phyloP scores from a whole-genome alignment of 2,113 vertebrate genomes.

The Vimba vimba region DNA sequence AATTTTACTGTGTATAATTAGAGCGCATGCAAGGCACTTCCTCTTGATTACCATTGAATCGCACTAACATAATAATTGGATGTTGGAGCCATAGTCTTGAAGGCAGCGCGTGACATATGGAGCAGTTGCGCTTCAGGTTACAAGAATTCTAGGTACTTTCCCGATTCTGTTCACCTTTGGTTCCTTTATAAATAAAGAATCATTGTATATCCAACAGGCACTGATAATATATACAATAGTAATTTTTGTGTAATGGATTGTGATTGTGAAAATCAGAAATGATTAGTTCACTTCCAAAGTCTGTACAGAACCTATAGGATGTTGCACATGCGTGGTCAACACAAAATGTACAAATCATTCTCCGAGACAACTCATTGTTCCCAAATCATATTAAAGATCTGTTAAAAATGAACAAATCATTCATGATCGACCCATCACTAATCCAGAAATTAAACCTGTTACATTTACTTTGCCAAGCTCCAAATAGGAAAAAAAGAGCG shows the following conservation, averaged over 20 bases:
- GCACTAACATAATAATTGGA: not conserved
- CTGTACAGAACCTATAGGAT: no score
- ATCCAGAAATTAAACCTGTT: not conserved
- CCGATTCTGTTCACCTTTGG: not conserved
- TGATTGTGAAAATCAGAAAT: not conserved
- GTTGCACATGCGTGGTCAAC: no score
- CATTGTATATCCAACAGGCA: not conserved
- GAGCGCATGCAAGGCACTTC: conserved; percentile 2
- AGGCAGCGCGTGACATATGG: not conserved
- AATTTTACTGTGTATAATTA: conserved; percentile 37
- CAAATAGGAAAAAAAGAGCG: not conserved
- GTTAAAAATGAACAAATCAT: no score
- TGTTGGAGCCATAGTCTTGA: not conserved
- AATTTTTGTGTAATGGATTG: not conserved
- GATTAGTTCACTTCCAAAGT: no score
- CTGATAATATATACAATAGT: no score
- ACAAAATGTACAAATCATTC: no score
- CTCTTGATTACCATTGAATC: conserved; percentile 12
- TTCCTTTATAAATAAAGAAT: not conserved
- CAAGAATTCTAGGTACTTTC: not conserved
- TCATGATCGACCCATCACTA: no score
- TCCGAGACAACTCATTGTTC: no score
- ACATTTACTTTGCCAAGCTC: not conserved
- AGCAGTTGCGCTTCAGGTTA: not conserved
- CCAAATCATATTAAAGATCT: no score